Evolutionary conservation across 1,140 invertebrate species (phyloP).

Genomic region (Drosophila simulans): DNA sequence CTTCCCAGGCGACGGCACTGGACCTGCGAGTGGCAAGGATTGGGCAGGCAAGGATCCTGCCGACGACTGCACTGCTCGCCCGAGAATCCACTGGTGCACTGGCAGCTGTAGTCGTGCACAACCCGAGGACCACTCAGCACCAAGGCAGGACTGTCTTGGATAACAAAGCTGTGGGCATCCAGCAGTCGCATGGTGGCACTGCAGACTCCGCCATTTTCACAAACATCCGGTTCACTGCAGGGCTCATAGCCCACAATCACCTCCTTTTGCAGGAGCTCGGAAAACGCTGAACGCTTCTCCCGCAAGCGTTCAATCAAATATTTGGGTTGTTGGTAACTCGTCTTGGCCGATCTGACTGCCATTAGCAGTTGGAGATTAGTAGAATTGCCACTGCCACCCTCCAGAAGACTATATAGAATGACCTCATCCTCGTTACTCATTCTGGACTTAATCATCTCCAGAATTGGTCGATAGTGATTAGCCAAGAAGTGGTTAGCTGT

Average conservation of each 20-base stretch:
- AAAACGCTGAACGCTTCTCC: conserved; percentile 88
- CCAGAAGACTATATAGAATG: conserved; percentile 90
- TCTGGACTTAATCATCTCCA: conserved; percentile 89
- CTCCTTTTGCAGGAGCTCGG: conserved; percentile 87
- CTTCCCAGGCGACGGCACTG: conserved; percentile 92
- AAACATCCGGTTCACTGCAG: conserved; percentile 86
- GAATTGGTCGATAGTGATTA: conserved; percentile 90
- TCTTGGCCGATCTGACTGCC: conserved; percentile 86
- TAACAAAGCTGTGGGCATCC: conserved; percentile 86
- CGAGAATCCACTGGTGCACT: conserved; percentile 91
- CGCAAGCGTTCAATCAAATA: conserved; percentile 88
- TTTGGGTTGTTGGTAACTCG: conserved; percentile 87
- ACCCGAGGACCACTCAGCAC: conserved; percentile 93
- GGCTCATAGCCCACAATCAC: conserved; percentile 90
- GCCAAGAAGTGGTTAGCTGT: conserved; percentile 90
- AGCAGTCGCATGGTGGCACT: conserved; percentile 89
- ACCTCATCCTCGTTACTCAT: conserved; percentile 88
- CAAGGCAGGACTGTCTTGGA: conserved; percentile 91
- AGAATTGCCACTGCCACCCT: conserved; percentile 84
- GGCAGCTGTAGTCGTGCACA: conserved; percentile 91
- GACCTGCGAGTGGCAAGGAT: conserved; percentile 92
- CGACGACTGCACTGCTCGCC: conserved; percentile 92
- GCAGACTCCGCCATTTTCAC: conserved; percentile 92
- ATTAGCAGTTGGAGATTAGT: conserved; percentile 88
- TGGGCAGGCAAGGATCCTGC: conserved; percentile 95